Evolutionary conservation across 2,797 vertebrate genomes (phyloP), one percentile per base, ranked within the genome.

Genomic region (Hippopotamyrus pictus): DNA sequence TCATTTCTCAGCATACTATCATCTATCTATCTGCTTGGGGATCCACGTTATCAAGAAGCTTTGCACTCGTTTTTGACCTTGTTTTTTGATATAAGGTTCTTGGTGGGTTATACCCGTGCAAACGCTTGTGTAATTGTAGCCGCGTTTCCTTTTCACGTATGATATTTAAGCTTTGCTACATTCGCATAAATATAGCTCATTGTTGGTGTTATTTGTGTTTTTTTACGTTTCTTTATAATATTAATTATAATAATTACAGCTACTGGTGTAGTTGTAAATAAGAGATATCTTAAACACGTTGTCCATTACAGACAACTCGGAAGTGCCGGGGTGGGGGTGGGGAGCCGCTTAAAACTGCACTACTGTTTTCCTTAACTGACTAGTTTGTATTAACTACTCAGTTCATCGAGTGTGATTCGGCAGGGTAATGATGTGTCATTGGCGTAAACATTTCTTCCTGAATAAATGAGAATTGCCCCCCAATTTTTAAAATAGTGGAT

Each of bases 291-390:
- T 89, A 91, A 90, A 90, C 90, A 73, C 86, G 50, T 84, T 85
- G 41, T 44, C 89, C 85, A 89, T 73, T 94, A 91, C 84, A 94
- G 92, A 93, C 90, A 89, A 86, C 92, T 93, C 33, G 88, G 90
- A 92, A 92, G 91, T 90, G 88, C 90, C 88, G 91, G 92, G 87
- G 93, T 94, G 93, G 92, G 93, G 93, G 93, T 93, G 86, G 92
- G 92, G 94, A 92, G 37, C 44, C 19, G 37, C 41, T 44, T 83
- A 48, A 83, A 83, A 83, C 79, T 83, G 79, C 79, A 83, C 79
- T 46, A 41, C 33, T 83, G 41, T 83, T 46, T 14, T 73, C 29
- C 4, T 73, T 73, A 73, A 83, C 79, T 48, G 14, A 48, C 41
- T 48, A 48, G 41, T 44, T 83, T 22, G 79, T 22, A 83, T 44